Base-by-base conservation (phyloP, 2,113 vertebrate genomes). In the Neogale vison region DNA sequence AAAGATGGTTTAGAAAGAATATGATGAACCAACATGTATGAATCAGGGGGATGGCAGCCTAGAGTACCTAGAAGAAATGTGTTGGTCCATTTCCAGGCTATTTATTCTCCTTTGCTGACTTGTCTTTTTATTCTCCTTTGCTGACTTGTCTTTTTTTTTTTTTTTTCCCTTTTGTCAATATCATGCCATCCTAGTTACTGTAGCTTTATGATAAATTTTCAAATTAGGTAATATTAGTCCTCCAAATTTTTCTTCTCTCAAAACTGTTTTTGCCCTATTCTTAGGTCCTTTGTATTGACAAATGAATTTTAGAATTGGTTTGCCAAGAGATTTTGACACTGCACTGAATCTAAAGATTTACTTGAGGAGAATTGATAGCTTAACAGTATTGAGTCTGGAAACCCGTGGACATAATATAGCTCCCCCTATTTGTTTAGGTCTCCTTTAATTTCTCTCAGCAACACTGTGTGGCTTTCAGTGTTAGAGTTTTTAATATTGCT, bases 241-340 rank as follows among this genome's bases (percentile, higher is more conserved):
- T 92, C 65, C 65, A 94, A 52, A 85, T 92, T 47, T 63, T 95
- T 90, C 65, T 71, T 47, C 72, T 71, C 83, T 96, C 31, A 81
- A 52, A 72, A n/a, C 59, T 31, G 18, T 96, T 93, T 83, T 83
- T 93, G 29, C 34, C 89, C 89, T 81, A 2, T 83, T 89, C 61
- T 90, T 90, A 47, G 26, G 57, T 92, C 29, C 67, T 88, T 93
- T 87, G 52, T 90, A 90, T 87, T 96, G 65, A 36, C 59, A n/a
- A 1, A 1, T 79, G 34, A 59, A 90, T 93, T 95, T 89, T 92
- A 55, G 59, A 88, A 89, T 76, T 24, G 15, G 17, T 79, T 96
- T 92, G 31, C 89, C 74, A 79, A 39, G 65, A 34, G 31, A 72
- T 79, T 89, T 90, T 93, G 34, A 88, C 18, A 39, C 84, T 83